Percentiles rank a stretch among this genome's conserved stretches.
Conservation (phyloP, 2,113 vertebrate genomes). For the Phoenicopterus ruber region DNA sequence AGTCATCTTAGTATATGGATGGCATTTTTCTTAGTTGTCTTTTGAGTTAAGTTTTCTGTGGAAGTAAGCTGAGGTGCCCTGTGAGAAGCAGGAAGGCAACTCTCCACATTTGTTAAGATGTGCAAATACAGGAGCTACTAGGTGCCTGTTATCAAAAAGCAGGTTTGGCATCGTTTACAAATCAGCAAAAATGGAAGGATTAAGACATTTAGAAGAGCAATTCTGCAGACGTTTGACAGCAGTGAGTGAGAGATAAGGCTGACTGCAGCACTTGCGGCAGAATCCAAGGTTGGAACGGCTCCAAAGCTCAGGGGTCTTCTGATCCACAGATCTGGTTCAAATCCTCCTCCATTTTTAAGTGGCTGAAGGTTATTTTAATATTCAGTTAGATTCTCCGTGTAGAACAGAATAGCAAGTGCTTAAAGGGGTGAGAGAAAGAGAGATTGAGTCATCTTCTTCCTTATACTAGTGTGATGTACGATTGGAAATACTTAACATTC, state of each 20-base stretch:
- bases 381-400: background rate
- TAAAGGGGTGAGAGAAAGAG: background rate
- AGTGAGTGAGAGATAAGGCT: background rate
- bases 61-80: constrained; percentile 18
- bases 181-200: constrained; percentile 46
- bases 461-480: background rate
- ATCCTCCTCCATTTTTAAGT: background rate
- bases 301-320: background rate
- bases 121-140: constrained; percentile 34
- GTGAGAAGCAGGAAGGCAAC: constrained; percentile 23
- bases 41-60: constrained; percentile 60
- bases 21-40: constrained; percentile 55
- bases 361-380: background rate
- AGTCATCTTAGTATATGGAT: constrained; percentile 46
- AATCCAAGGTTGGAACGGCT: background rate
- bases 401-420: background rate
- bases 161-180: constrained; percentile 58
- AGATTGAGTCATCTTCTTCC: background rate
- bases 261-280: background rate
- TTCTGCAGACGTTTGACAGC: constrained; percentile 46
- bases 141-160: constrained; percentile 45
- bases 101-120: constrained; percentile 34
- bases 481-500: background rate
- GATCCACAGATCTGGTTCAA: background rate
- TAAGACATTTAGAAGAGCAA: constrained; percentile 24